Evolutionary conservation across 2,113 vertebrate species (phyloP).

Genomic region (Pagrus major): DNA sequence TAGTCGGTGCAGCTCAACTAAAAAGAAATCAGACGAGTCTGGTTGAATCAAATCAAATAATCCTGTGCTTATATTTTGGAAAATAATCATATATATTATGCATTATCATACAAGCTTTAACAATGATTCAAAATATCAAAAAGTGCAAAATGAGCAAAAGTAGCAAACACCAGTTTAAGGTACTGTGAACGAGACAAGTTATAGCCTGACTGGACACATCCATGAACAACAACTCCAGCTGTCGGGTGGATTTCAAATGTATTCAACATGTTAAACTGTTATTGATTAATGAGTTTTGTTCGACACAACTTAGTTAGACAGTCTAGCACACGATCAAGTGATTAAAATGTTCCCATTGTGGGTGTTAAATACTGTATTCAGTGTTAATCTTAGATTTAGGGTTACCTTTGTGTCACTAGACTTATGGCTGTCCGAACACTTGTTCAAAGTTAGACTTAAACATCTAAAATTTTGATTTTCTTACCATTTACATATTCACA

Average conservation of each 20-base stretch:
- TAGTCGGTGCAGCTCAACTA: too few species aligned
- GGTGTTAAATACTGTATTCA: neutral
- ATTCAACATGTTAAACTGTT: slow-evolving; percentile 5
- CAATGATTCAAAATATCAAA: slow-evolving; percentile 53
- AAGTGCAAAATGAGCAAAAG: slow-evolving; percentile 68
- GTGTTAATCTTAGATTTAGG: neutral
- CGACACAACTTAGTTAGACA: neutral
- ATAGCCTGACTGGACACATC: slow-evolving; percentile 19
- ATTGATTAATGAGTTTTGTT: neutral
- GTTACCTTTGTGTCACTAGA: slow-evolving; percentile 11
- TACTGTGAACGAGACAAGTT: slow-evolving; percentile 1
- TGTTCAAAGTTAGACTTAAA: slow-evolving; percentile 5
- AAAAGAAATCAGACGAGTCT: slow-evolving; percentile 43
- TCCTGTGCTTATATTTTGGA: slow-evolving; percentile 75
- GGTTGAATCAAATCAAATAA: slow-evolving; percentile 50
- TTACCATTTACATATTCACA: slow-evolving; percentile 31
- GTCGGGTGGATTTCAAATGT: slow-evolving; percentile 18
- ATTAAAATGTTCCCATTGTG: slow-evolving; percentile 5
- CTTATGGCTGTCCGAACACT: neutral
- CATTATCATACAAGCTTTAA: slow-evolving; percentile 62
- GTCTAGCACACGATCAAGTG: neutral
- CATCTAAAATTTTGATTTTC: neutral
- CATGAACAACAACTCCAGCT: neutral
- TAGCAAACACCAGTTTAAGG: slow-evolving; percentile 52
- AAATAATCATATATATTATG: slow-evolving; percentile 70